A percentile compares a stretch with the other conserved stretches of the same genome.
Conservation (phyloP, 2,113 vertebrate genomes). For the Otolemur garnettii region DNA sequence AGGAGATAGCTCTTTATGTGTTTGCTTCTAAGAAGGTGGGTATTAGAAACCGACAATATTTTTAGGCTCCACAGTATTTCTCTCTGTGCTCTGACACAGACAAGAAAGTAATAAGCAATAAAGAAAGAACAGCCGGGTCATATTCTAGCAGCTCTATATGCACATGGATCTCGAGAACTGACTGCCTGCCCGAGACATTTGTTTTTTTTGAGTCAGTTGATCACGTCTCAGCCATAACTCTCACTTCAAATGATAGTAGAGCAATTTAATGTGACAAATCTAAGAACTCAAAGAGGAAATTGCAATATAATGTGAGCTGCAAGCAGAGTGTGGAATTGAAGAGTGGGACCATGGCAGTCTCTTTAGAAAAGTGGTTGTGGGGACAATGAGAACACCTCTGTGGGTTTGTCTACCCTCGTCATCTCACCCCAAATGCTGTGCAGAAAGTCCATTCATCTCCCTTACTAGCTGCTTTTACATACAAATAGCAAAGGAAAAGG, state of each 20-base stretch:
- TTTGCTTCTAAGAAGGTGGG: constrained; percentile 1
- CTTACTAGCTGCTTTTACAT: background rate
- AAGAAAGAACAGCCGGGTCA: background rate
- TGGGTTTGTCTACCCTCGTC: background rate
- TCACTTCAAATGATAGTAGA: constrained; percentile 62
- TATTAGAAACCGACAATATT: background rate
- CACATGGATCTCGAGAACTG: constrained; percentile 48
- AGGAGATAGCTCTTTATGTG: background rate
- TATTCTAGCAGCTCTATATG: background rate
- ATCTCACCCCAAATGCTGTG: background rate
- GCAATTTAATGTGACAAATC: constrained; percentile 78
- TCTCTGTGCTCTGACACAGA: constrained; percentile 47
- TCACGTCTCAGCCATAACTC: constrained; percentile 61
- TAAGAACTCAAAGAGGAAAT: constrained; percentile 68
- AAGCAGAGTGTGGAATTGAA: constrained; percentile 38
- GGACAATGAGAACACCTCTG: background rate
- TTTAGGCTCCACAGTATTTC: constrained; percentile 44
- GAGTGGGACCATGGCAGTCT: background rate
- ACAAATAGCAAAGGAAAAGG: background rate
- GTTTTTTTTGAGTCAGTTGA: constrained; percentile 58
- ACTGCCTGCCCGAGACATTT: background rate
- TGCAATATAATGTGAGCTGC: constrained; percentile 61
- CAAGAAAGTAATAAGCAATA: constrained; percentile 60
- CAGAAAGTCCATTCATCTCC: constrained; percentile 15
- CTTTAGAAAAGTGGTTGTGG: background rate